Evolutionary conservation across 1,140 invertebrate species (phyloP).

Genomic region (Orius insidiosus): DNA sequence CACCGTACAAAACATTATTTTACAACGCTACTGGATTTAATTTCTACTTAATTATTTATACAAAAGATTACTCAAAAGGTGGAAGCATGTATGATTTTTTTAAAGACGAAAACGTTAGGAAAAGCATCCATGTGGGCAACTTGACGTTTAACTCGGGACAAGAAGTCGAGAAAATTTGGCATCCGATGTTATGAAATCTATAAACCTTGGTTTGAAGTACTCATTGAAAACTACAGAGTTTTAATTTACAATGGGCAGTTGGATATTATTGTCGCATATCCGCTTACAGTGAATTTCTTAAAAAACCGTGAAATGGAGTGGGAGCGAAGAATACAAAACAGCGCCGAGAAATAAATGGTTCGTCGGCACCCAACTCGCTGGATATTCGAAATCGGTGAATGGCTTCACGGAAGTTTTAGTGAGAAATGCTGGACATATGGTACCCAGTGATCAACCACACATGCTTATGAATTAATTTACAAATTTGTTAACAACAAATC

Average conservation of each 20-base stretch:
- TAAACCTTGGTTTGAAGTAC: slow-evolving; percentile 51
- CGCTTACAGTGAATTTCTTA: slow-evolving; percentile 49
- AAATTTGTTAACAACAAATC: slow-evolving; percentile 18
- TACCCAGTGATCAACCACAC: slow-evolving; percentile 42
- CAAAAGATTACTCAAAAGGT: background rate
- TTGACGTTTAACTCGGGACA: slow-evolving; percentile 28
- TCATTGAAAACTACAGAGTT: slow-evolving; percentile 47
- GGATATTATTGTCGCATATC: slow-evolving; percentile 70
- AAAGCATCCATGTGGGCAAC: slow-evolving; percentile 68
- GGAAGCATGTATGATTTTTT: too few relatives aligned
- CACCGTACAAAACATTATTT: slow-evolving; percentile 10
- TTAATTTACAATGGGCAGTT: slow-evolving; percentile 58
- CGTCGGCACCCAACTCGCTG: slow-evolving; percentile 13
- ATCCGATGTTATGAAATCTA: slow-evolving; percentile 65
- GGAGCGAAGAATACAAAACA: slow-evolving; percentile 41
- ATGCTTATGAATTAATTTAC: slow-evolving; percentile 31
- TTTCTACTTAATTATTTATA: slow-evolving; percentile 9
- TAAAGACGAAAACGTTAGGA: slow-evolving; percentile 15
- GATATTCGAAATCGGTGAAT: slow-evolving; percentile 14
- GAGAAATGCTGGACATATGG: slow-evolving; percentile 44
- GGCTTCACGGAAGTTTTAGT: slow-evolving; percentile 40
- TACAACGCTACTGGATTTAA: slow-evolving; percentile 9
- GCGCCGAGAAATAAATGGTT: slow-evolving; percentile 29
- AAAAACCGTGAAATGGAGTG: slow-evolving; percentile 43
- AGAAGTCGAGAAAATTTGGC: slow-evolving; percentile 50